A percentile compares a stretch with the other conserved stretches of the same genome.
These are phyloP conservation scores for Ursus arctos DNA, from an alignment of 2,113 vertebrate species.

Conservation along the genomic window DNA sequence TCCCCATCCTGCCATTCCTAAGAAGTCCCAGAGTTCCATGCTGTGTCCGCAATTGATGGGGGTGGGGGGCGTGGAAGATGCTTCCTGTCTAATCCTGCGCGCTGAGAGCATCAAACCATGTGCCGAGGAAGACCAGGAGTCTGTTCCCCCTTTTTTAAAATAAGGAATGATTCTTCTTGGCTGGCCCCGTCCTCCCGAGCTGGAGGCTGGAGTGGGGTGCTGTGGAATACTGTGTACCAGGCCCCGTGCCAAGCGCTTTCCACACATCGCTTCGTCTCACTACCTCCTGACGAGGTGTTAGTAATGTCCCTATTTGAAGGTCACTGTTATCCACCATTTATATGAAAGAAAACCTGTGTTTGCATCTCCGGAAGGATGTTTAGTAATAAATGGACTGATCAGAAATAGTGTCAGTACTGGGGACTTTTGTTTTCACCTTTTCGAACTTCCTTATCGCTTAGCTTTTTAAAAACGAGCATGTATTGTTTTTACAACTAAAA, in stretches of 20 bases:
- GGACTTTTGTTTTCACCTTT: background rate
- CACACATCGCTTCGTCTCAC: rapidly evolving
- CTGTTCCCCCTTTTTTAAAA: background rate
- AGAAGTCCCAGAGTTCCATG: background rate
- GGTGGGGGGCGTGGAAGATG: too few relatives aligned
- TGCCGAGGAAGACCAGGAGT: background rate
- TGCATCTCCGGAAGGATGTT: background rate
- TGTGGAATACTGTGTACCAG: background rate
- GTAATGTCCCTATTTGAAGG: background rate
- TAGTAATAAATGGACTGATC: background rate
- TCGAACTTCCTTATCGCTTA: background rate
- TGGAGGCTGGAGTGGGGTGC: rapidly evolving
- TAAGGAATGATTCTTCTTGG: background rate
- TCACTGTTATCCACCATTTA: background rate
- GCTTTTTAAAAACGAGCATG: background rate
- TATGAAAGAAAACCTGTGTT: background rate
- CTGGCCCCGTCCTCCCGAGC: background rate
- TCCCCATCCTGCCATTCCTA: background rate
- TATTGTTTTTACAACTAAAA: background rate
- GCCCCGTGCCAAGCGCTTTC: rapidly evolving
- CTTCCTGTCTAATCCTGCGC: background rate
- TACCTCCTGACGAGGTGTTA: background rate
- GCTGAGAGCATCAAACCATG: background rate
- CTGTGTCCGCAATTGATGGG: background rate
- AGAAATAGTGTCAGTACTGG: too few relatives aligned